Base-by-base conservation (phyloP, 2,888 invertebrate species). In the Amorpha juglandis region DNA sequence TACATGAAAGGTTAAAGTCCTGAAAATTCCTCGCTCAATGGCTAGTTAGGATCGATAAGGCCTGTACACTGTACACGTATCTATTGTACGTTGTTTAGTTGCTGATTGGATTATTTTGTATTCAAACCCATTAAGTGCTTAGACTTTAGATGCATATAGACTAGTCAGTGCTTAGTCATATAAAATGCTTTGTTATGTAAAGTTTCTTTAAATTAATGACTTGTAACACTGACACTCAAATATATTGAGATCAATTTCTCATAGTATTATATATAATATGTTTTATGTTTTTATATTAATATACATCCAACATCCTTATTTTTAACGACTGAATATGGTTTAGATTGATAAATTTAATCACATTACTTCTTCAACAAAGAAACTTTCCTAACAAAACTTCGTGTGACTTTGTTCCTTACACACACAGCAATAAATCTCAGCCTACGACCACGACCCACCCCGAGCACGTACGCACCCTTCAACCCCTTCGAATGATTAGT, bases 381-480 rank as follows among this genome's bases (percentile, higher is more conserved):
- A 63, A 52, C 27, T n/a, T 21, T n/a, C 45, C 1, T 27, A 42
- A 52, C 21, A 35, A 21, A 16, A 64, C 14, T 27, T 51, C 9
- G 35, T 6, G 35, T 14, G 33, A 53, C 53, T 33, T 55, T 19
- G 42, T 19, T 7, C 4, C 12, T 19, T 58, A 58, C 58, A 42
- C 69, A 66, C 67, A 73, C 74, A 74, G 66, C 14, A 70, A 66
- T 63, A 63, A 66, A 66, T 64, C 64, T 67, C 42, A 16, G 47
- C 63, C 64, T 65, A 66, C 62, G 55, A 65, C 47, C 68, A 66
- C 62, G 62, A 65, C 47, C 69, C 70, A 42, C 42, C 27, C 33
- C 42, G 38, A 38, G 19, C 58, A 58, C 58, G 58, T 77, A 86
- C 86, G 86, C 87, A 88, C 84, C 87, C 87, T 87, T 86, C 78